These are phyloP conservation scores for Pseudeuparius sepicola DNA, from an alignment of 2,888 invertebrate genomes.

Conservation along the genomic window DNA sequence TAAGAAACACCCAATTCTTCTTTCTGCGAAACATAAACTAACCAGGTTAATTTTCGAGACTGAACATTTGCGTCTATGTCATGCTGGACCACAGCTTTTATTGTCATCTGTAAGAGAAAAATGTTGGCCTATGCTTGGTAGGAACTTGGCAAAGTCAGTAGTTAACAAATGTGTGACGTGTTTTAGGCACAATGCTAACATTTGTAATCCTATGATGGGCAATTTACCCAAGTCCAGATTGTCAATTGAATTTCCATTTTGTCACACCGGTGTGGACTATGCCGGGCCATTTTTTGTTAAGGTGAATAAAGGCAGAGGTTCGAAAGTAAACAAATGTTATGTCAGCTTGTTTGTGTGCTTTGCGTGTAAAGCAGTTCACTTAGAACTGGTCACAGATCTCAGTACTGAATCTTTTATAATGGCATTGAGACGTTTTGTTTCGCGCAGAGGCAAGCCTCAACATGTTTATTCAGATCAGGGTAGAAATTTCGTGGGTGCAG, in stretches of 20 bases:
- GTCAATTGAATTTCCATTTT: conserved; percentile 18
- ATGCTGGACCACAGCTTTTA: conserved; percentile 18
- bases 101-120: conserved; percentile 16
- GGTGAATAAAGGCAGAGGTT: conserved; percentile 13
- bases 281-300: conserved; percentile 10
- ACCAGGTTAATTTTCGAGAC: conserved; percentile 18
- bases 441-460: conserved; percentile 18
- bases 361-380: conserved; percentile 18
- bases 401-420: conserved; percentile 20
- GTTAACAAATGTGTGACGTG: conserved; percentile 20
- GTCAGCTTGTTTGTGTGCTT: conserved; percentile 15
- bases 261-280: conserved; percentile 20
- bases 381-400: conserved; percentile 18
- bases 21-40: conserved; percentile 18
- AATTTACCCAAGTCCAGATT: conserved; percentile 18
- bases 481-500: conserved; percentile 23
- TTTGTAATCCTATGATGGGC: conserved; percentile 19
- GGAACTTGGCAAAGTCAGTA: conserved; percentile 17
- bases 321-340: conserved; percentile 15
- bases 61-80: conserved; percentile 19
- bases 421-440: conserved; percentile 19
- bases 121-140: conserved; percentile 19
- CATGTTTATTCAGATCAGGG: conserved; percentile 22
- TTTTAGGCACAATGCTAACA: conserved; percentile 18
- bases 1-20: conserved; percentile 19